Base-by-base conservation (phyloP, 1,140 invertebrate genomes). In the Mycetomoellerius zeteki region DNA sequence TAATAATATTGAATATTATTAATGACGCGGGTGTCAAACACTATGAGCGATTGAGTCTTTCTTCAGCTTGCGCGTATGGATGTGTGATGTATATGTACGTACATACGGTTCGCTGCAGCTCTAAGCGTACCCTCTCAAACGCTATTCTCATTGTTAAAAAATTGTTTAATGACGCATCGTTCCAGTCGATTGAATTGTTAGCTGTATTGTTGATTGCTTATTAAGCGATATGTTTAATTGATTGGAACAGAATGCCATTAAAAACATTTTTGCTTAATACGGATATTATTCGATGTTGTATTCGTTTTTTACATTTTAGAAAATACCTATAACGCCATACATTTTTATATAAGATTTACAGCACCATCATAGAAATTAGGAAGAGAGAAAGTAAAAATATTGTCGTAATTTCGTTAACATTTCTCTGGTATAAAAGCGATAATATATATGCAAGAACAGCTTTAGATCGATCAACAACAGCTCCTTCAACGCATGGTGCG, bases 1-100 rank as follows among this genome's bases (percentile, higher is more conserved):
- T 84, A 84, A 84, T 84, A 84, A 84, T 84, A 75, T 84, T 84
- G 80, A 84, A 84, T 84, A 75, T 84, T 84, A 84, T 84, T 84
- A 84, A 84, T 84, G 80, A 84, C 69, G 69, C 69, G 56, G 14
- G 69, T 60, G 80, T 84, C 80, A 75, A 75, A 84, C 69, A 50
- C 69, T 60, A 84, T 84, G 80, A 84, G 37, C 67, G 80, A 84
- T 84, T 73, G 80, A 75, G 69, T 75, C 80, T 84, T 62, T 60
- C 80, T 75, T 75, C 37, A 43, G 50, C 3, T 8, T 30, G 58
- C 27, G n/a, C 21, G 16, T n/a, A 21, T 8, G 19, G 16, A 47
- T 52, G 8, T 21, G 47, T 30, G 14, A 7, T 24, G 24, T 52
- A 24, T 19, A 30, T n/a, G 2, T 14, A 12, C n/a, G 21, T 27